Percentiles rank a stretch among this genome's conserved stretches.
Evolutionary conservation across 2,797 vertebrate genomes (phyloP).

Genomic region (Coregonus ussuriensis): DNA sequence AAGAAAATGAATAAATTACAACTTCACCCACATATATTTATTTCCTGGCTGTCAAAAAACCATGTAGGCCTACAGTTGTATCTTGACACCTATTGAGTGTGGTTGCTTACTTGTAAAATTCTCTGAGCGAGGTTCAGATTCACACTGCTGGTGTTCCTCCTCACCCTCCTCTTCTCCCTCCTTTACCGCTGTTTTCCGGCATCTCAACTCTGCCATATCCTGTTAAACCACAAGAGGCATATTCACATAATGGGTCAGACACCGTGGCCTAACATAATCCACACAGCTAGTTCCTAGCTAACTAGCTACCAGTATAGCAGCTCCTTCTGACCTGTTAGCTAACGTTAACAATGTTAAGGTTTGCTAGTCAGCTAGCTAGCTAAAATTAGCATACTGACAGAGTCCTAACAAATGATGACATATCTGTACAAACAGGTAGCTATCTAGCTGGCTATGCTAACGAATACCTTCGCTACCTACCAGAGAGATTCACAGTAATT

Average conservation of each 20-base stretch:
- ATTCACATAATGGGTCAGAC: not conserved
- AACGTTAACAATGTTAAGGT: too few species aligned
- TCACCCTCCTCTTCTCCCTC: constrained; percentile 5
- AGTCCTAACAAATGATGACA: not conserved
- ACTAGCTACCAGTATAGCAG: not conserved
- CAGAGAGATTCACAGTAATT: too few species aligned
- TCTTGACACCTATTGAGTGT: constrained; percentile 23
- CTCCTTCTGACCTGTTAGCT: not conserved
- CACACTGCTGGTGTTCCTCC: constrained; percentile 5
- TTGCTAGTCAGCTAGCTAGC: not conserved
- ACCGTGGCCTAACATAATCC: not conserved
- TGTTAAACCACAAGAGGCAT: not conserved
- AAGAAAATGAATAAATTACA: not conserved
- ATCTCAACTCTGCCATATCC: constrained; percentile 68
- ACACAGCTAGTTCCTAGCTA: not conserved
- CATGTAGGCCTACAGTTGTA: not conserved
- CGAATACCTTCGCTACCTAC: too few species aligned
- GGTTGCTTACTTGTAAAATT: constrained; percentile 39
- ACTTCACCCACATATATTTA: constrained; percentile 3
- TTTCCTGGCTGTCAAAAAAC: not conserved
- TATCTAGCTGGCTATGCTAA: not conserved
- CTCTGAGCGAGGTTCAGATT: not conserved
- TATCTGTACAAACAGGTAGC: not conserved
- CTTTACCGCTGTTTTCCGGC: constrained; percentile 48
- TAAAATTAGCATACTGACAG: not conserved